phyloP scores from a whole-genome alignment of 2,113 vertebrate species.

The Crotalus viridis region DNA sequence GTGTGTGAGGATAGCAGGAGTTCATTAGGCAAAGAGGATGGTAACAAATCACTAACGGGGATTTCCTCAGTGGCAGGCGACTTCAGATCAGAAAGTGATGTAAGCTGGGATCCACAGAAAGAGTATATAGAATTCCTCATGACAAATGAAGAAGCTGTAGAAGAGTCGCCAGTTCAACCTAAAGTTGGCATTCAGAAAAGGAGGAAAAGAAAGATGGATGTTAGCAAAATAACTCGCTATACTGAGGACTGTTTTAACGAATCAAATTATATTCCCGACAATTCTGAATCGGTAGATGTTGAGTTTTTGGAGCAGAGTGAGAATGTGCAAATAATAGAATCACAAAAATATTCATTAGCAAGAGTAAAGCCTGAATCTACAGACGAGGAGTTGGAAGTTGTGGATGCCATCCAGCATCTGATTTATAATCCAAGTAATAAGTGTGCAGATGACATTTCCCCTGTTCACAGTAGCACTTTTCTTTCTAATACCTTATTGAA shows the following conservation, averaged over 20 bases:
- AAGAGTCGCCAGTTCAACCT: constrained; percentile 73
- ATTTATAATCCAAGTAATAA: constrained; percentile 78
- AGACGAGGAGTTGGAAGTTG: constrained; percentile 76
- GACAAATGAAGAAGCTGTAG: constrained; percentile 79
- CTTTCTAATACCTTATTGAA: constrained; percentile 74
- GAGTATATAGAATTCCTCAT: constrained; percentile 86
- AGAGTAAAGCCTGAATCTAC: constrained; percentile 78
- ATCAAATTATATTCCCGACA: constrained; percentile 76
- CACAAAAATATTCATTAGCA: constrained; percentile 72
- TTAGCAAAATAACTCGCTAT: constrained; percentile 81
- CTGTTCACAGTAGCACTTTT: constrained; percentile 80
- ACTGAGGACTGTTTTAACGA: constrained; percentile 80
- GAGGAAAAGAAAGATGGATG: constrained; percentile 81
- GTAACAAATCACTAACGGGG: constrained; percentile 73
- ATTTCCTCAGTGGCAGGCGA: constrained; percentile 83
- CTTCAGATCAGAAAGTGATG: constrained; percentile 74
- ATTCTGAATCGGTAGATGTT: constrained; percentile 70
- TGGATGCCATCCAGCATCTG: constrained; percentile 77
- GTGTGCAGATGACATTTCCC: constrained; percentile 79
- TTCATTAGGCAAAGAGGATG: constrained; percentile 73
- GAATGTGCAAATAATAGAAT: constrained; percentile 71
- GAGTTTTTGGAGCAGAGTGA: constrained; percentile 77
- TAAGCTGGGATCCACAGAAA: constrained; percentile 82
- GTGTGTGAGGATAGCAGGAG: constrained; percentile 74
- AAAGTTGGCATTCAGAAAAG: constrained; percentile 80